Evolutionary conservation across 2,888 invertebrate genomes (phyloP).

Genomic region (Ormyrus rosae): DNA sequence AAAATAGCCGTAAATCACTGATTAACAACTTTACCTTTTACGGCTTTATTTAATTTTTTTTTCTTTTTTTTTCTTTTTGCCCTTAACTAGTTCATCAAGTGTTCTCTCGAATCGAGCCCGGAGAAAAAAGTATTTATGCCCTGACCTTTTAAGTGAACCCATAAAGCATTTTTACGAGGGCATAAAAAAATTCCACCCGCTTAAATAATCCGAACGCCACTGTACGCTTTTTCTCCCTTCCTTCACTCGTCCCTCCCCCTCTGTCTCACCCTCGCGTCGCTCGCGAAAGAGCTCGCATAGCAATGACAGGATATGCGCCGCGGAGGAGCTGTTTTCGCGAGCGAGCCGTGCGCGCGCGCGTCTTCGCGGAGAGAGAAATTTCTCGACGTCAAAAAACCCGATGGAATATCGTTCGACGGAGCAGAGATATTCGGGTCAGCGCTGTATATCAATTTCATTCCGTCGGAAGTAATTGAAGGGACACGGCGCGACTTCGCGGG

Average conservation of each 20-base stretch:
- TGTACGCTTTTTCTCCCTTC: conserved; percentile 8
- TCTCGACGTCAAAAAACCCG: not conserved
- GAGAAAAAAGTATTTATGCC: conserved; percentile 49
- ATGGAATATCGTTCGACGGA: conserved; percentile 6
- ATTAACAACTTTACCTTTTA: no score
- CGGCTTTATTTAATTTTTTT: not conserved
- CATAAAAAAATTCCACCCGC: conserved; percentile 52
- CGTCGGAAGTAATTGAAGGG: conserved; percentile 22
- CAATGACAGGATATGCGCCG: conserved; percentile 8
- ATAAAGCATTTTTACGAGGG: conserved; percentile 54
- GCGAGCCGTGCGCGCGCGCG: no score
- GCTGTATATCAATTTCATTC: conserved; percentile 28
- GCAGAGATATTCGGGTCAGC: not conserved
- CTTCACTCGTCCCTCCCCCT: no score
- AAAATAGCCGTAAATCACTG: no score
- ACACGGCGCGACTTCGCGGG: not conserved
- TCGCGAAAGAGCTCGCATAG: conserved; percentile 5
- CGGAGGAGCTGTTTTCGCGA: not conserved
- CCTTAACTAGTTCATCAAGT: conserved; percentile 50
- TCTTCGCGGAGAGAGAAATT: conserved; percentile 6
- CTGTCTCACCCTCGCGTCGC: not conserved
- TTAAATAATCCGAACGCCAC: conserved; percentile 50
- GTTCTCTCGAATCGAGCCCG: conserved; percentile 20
- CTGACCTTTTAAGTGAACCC: conserved; percentile 31
- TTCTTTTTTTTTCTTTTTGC: conserved; percentile 21